Conservation (phyloP, 1,140 invertebrate genomes). For the Lethrus apterus region DNA sequence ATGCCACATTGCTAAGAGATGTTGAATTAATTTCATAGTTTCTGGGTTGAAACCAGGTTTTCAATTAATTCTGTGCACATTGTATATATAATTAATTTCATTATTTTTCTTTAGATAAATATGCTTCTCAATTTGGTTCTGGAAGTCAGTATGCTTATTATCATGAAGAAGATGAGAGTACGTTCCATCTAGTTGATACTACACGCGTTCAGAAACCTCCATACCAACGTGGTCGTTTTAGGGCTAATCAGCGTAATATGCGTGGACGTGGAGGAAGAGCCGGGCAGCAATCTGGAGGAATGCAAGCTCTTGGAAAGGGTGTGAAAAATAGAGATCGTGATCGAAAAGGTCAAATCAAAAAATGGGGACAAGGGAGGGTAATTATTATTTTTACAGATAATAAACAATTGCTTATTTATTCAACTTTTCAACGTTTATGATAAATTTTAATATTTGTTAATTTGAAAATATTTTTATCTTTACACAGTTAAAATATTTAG, state of each 20-base stretch:
- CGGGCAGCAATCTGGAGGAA: constrained; percentile 51
- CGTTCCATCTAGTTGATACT: constrained; percentile 96
- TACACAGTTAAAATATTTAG: background rate
- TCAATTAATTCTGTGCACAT: background rate
- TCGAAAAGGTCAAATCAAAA: constrained; percentile 62
- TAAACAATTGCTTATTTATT: too few relatives aligned
- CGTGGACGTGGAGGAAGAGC: constrained; percentile 68
- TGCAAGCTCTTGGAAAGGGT: constrained; percentile 55
- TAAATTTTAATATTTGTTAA: too few relatives aligned
- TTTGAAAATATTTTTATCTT: too few relatives aligned
- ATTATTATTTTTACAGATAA: too few relatives aligned
- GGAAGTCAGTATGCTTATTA: constrained; percentile 95
- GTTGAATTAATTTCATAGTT: too few relatives aligned
- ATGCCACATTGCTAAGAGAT: too few relatives aligned
- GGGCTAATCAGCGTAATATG: constrained; percentile 72
- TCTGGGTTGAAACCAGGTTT: too few relatives aligned
- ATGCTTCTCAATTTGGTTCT: constrained; percentile 90
- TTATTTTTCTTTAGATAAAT: constrained; percentile 69
- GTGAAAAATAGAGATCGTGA: constrained; percentile 51
- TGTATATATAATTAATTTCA: background rate
- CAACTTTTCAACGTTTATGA: too few relatives aligned
- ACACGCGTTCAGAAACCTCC: constrained; percentile 84
- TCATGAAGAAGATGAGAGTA: constrained; percentile 96
- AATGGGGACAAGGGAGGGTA: constrained; percentile 80
- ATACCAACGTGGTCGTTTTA: constrained; percentile 81